Evolutionary conservation across 2,888 invertebrate species (phyloP), one percentile per base, ranked within the genome.

Genomic region (Leistus spinibarbis): DNA sequence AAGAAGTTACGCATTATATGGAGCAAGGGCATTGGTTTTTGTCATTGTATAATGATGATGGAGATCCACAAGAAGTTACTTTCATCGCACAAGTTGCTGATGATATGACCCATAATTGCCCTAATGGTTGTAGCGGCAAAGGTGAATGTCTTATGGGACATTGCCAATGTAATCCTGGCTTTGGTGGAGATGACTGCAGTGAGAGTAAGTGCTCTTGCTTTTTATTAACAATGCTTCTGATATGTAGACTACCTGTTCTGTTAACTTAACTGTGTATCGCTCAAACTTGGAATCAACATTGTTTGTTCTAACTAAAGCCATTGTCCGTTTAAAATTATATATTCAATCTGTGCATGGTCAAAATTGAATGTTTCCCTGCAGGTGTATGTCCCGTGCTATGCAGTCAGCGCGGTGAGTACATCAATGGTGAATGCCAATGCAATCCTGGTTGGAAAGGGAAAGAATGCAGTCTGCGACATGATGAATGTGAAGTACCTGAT

Each of bases 401-500:
- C 88, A 96, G 94, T 82, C 98, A 98, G 83, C 93, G 97, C 78
- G 99, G 99, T 53, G 95, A 97, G 84, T 99, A 98, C 86, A 95
- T 95, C 80, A 95, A 96, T 82, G 98, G 99, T 56, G 94, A 95
- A 85, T 99, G 99, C 84, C 95, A 96, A 82, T 99, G 99, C 86
- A 97, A 98, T 86, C 95, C 96, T 2, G 98, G 98, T 64, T 99
- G 98, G 98, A 99, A 98, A 86, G 99, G 99, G 79, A 95, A 95
- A 82, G 99, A 99, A 86, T 99, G 99, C 85, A 95, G 96, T 63
- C 87, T 98, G 79, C 90, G 96, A 57, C 96, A 96, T 85, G 95
- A 97, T 83, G 97, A 98, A 87, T 99, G 99, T 86, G 97, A 97
- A 87, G 95, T 98, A 82, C 91, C 95, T 24, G 97, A 97, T 85